These are phyloP conservation scores for Chaetops frenatus DNA, from an alignment of 2,113 vertebrate genomes.

Conservation along the genomic window DNA sequence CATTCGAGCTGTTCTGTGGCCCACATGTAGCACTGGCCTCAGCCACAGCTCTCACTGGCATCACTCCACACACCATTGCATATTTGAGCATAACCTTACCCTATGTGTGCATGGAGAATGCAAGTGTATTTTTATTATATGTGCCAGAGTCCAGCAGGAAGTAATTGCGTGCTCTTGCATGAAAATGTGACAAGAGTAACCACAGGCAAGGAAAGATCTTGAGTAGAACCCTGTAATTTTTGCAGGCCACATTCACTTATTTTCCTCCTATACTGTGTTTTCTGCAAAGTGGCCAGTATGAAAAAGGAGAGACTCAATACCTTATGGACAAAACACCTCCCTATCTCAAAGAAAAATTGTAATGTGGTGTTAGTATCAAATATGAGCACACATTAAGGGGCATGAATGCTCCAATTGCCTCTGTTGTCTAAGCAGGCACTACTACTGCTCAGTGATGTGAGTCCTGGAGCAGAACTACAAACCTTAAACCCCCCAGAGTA, in stretches of 20 bases:
- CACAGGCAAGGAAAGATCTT: background rate
- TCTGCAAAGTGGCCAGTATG: background rate
- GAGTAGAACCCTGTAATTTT: background rate
- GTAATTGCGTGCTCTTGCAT: fast-evolving
- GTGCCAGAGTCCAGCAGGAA: background rate
- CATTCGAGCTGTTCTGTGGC: background rate
- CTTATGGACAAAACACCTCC: fast-evolving
- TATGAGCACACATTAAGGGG: fast-evolving
- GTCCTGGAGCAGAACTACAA: background rate
- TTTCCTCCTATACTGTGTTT: background rate
- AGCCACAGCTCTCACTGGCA: background rate
- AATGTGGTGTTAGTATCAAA: background rate
- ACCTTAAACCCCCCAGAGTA: too few relatives aligned
- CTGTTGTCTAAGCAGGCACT: too few relatives aligned
- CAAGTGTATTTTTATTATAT: background rate
- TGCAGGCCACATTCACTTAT: background rate
- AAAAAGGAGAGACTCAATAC: background rate
- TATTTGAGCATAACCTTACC: background rate
- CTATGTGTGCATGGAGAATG: background rate
- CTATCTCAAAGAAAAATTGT: background rate
- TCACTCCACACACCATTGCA: background rate
- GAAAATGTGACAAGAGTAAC: background rate
- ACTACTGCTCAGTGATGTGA: fast-evolving
- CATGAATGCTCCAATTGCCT: fast-evolving
- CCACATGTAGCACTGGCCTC: background rate